Conservation (phyloP, 2,797 vertebrate genomes). For the Chaetodon trifasciatus region DNA sequence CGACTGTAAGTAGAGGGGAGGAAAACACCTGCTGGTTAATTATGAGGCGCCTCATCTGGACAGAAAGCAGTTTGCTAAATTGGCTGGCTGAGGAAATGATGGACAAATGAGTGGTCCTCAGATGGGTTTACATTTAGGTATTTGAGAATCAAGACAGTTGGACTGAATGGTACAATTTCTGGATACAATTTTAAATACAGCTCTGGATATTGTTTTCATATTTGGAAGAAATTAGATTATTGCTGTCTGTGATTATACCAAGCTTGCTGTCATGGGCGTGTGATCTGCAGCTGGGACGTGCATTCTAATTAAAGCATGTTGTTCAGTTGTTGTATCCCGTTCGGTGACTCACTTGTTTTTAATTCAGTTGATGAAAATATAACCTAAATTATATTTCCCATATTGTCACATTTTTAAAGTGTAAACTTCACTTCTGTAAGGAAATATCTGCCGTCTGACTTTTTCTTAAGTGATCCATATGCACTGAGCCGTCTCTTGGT, state of each 20-base stretch:
- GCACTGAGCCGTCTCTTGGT: not conserved
- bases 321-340: not conserved
- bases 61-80: constrained; percentile 42
- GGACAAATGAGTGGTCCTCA: constrained; percentile 3
- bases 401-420: not conserved
- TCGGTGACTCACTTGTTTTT: not conserved
- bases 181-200: not conserved
- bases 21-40: constrained; percentile 73
- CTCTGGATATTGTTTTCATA: not conserved
- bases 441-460: not conserved
- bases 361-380: not conserved
- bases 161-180: not conserved
- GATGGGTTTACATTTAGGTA: not conserved
- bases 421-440: not conserved
- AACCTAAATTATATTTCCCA: not conserved
- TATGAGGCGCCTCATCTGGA: constrained; percentile 67
- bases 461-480: constrained; percentile 23
- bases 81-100: constrained; percentile 40
- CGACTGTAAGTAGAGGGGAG: constrained; percentile 36
- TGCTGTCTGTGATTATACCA: not conserved
- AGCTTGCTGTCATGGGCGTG: not conserved
- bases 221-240: not conserved
- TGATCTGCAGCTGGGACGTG: not conserved
- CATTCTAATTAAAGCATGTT: not conserved
- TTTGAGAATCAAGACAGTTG: not conserved